These are phyloP conservation scores for Actinemys pallida DNA, from an alignment of 2,113 vertebrate species.

Conservation along the genomic window DNA sequence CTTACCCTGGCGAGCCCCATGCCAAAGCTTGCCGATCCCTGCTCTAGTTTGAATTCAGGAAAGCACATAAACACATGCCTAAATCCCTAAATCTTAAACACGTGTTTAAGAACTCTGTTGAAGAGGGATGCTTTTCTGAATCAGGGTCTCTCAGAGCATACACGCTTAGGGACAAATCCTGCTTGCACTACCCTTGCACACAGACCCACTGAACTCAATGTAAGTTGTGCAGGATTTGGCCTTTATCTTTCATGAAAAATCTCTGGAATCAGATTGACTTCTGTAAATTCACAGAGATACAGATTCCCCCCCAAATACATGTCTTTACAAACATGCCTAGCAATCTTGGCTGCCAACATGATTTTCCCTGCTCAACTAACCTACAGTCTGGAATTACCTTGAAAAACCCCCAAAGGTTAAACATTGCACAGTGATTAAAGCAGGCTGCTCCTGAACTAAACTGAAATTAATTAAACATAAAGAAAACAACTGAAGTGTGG, in stretches of 20 bases:
- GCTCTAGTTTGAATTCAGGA: slow-evolving; percentile 30
- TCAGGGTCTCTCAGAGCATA: not conserved
- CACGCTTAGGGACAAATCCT: not conserved
- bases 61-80: slow-evolving; percentile 13
- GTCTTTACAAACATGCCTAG: not conserved
- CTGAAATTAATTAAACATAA: slow-evolving; percentile 52
- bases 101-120: slow-evolving; percentile 24
- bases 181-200: not conserved
- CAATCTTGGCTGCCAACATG: not conserved
- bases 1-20: too few relatives aligned
- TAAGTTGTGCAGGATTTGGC: not conserved
- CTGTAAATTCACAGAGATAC: not conserved
- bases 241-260: not conserved
- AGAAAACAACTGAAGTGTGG: slow-evolving; percentile 50
- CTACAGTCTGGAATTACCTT: not conserved
- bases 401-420: not conserved
- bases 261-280: not conserved
- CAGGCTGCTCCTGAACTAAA: slow-evolving; percentile 41
- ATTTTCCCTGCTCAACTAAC: not conserved
- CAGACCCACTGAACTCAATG: not conserved
- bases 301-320: not conserved
- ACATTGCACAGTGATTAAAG: slow-evolving; percentile 1
- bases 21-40: too few relatives aligned
- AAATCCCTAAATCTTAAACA: slow-evolving; percentile 53
- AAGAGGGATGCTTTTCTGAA: slow-evolving; percentile 4